Base-by-base conservation (phyloP, 2,113 vertebrate genomes). In the Phainopepla nitens region DNA sequence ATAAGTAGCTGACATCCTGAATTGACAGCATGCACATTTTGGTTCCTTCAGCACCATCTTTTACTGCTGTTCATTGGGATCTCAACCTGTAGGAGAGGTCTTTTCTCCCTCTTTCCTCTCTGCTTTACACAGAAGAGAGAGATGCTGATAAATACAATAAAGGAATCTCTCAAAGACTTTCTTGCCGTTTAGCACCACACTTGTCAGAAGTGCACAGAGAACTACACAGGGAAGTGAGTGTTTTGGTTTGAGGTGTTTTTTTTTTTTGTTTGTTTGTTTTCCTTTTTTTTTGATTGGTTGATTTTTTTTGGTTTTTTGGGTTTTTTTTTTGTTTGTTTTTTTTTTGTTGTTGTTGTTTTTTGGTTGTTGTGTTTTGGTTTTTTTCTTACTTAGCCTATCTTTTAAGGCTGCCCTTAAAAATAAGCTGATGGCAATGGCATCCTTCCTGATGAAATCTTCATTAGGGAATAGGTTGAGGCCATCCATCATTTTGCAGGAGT, bases 391-490 rank as follows among this genome's bases (percentile, higher is more conserved):
- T 70, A 57, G 42, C 35, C 10, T 42, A 10, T 44, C 15, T 35
- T 72, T 93, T 89, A 53, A 64, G 47, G 35, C 50, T 83, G 29
- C 57, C 31, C 78, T 88, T 44, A 89, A 84, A 92, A 75, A 90
- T 33, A 42, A 93, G 39, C 72, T 47, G 56, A 60, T 73, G n/a
- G 53, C 33, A 51, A 23, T 76, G 86, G 56, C 7, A 7, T 20
- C 39, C 47, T 82, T 94, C 64, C 72, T 80, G 58, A 89, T 54
- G 90, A 94, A 93, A 76, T 89, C 78, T 94, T 87, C 71, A 80
- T 94, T 83, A 94, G 72, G 89, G 87, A 93, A 60, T 70, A 58
- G 80, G 58, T 54, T 90, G 71, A 94, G 76, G 25, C 76, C 76
- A 90, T 96, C 76, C 82, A 82, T 92, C 90, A 87, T 89, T 87